These are phyloP conservation scores for Apeira syringaria DNA, from an alignment of 2,888 invertebrate species.

Conservation along the genomic window DNA sequence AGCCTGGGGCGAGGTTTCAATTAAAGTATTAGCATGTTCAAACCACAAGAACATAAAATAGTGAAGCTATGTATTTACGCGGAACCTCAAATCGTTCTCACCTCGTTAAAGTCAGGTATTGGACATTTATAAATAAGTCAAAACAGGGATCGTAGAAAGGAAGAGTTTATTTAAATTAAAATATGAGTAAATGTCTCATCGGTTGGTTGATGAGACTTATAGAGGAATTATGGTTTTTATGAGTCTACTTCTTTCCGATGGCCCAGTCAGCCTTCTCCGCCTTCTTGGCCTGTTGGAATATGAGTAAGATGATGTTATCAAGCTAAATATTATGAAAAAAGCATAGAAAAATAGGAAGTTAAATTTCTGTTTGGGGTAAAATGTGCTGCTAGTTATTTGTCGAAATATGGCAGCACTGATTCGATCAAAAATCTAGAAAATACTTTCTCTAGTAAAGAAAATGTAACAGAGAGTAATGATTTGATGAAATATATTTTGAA, in stretches of 20 bases:
- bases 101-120: conserved; percentile 50
- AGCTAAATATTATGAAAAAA: conserved; percentile 26
- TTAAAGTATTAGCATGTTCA: conserved; percentile 35
- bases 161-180: conserved; percentile 59
- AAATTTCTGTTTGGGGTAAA: no score
- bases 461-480: no score
- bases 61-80: conserved; percentile 49
- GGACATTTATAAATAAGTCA: conserved; percentile 41
- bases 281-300: conserved; percentile 89
- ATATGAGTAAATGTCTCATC: conserved; percentile 56
- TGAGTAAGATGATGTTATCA: conserved; percentile 43
- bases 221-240: conserved; percentile 38
- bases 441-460: no score
- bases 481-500: no score
- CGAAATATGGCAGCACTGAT: no score
- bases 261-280: conserved; percentile 90
- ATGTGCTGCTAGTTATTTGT: no score
- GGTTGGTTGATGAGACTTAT: conserved; percentile 46
- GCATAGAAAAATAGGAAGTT: no score
- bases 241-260: conserved; percentile 84
- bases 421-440: no score
- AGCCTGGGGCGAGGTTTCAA: conserved; percentile 39
- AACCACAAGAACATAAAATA: conserved; percentile 33
- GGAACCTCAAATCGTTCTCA: conserved; percentile 64
- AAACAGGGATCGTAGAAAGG: conserved; percentile 51